A percentile compares a stretch with the other conserved stretches of the same genome.
phyloP scores from a whole-genome alignment of 2,113 vertebrate species.

The Corapipo altera region DNA sequence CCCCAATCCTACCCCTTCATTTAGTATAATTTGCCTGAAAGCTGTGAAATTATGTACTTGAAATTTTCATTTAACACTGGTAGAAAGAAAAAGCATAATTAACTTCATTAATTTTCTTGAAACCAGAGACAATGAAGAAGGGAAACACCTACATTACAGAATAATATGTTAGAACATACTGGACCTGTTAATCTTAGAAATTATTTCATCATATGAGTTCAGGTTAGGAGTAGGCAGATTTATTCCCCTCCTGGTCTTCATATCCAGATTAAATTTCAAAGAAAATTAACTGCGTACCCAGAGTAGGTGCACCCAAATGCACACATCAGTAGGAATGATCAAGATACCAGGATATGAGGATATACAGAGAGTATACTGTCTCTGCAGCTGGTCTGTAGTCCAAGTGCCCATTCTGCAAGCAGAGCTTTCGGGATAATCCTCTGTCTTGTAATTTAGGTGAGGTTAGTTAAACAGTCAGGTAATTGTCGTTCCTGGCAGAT shows the following conservation, averaged over 20 bases:
- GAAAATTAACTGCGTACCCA: background rate
- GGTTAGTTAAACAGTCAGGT: background rate
- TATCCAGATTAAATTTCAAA: background rate
- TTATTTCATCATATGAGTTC: background rate
- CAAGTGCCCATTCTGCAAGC: background rate
- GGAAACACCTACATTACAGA: background rate
- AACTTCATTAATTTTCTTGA: background rate
- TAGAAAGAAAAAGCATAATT: background rate
- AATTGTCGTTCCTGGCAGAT: background rate
- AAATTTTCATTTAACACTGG: background rate
- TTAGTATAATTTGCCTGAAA: background rate
- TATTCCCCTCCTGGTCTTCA: background rate
- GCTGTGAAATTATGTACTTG: background rate
- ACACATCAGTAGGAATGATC: background rate
- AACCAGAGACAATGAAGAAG: background rate
- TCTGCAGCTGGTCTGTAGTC: background rate
- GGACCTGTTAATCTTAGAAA: background rate
- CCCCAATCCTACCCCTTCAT: fast-evolving
- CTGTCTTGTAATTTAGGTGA: background rate
- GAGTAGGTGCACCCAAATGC: background rate
- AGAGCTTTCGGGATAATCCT: background rate
- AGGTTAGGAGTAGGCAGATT: background rate
- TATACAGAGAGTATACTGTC: background rate
- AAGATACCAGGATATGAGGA: background rate
- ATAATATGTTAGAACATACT: background rate